Evolutionary conservation across 2,797 vertebrate genomes (phyloP).

Genomic region (Darevskia nairensis): DNA sequence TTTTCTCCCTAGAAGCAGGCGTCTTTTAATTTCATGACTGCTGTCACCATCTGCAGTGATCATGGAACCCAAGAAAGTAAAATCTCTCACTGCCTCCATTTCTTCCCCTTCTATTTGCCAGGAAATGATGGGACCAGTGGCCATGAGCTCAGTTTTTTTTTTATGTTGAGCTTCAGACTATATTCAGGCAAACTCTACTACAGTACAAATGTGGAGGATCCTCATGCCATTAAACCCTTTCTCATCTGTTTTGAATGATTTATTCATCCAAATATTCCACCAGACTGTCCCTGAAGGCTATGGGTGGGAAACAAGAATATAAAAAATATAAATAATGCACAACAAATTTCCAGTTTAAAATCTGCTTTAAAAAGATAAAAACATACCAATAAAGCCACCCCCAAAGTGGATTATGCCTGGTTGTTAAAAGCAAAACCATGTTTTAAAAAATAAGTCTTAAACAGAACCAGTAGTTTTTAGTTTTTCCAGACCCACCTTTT

Average conservation of each 20-base stretch:
- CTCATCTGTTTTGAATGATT: constrained; percentile 26
- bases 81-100: no score
- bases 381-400: background rate
- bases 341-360: constrained; percentile 9
- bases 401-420: background rate
- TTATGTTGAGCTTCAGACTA: no score
- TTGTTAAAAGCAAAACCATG: background rate
- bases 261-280: background rate
- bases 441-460: background rate
- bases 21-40: no score
- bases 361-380: background rate
- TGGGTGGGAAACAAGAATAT: background rate
- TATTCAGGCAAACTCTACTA: no score
- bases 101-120: no score
- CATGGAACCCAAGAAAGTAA: no score
- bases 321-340: background rate
- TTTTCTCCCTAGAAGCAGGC: no score
- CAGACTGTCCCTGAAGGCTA: background rate
- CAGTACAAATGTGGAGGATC: background rate
- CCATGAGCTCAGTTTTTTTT: no score
- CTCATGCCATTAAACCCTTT: background rate
- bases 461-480: background rate
- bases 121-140: no score
- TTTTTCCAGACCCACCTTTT: background rate
- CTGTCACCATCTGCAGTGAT: no score